phyloP scores from a whole-genome alignment of 2,797 vertebrate genomes.

The Esox masquinongy region DNA sequence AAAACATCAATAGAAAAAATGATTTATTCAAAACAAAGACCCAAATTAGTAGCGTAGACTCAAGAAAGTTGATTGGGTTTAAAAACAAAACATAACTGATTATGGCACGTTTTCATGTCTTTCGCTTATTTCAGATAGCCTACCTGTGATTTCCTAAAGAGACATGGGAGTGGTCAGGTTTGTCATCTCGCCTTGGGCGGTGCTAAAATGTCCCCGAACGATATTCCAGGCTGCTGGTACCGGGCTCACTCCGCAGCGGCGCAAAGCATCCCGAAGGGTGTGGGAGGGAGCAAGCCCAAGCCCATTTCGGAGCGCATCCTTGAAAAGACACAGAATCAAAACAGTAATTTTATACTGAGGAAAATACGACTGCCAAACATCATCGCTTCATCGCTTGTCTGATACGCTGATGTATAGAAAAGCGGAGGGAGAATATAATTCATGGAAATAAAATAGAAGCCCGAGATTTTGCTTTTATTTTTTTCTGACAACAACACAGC shows the following conservation, averaged over 20 bases:
- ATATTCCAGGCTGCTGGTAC: neutral
- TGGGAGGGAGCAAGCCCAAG: conserved; percentile 19
- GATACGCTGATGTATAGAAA: conserved; percentile 65
- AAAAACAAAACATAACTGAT: too few species aligned
- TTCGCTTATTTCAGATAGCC: too few species aligned
- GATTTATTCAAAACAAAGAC: too few species aligned
- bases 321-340: conserved; percentile 25
- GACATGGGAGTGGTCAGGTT: too few species aligned
- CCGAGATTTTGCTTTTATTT: conserved; percentile 30
- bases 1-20: too few species aligned
- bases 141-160: too few species aligned
- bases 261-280: conserved; percentile 28
- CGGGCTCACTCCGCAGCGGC: conserved; percentile 29
- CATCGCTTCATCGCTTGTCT: conserved; percentile 51
- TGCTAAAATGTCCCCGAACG: too few species aligned
- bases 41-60: too few species aligned
- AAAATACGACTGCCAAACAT: conserved; percentile 11
- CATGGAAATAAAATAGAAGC: conserved; percentile 53
- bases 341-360: conserved; percentile 3
- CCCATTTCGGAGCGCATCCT: conserved; percentile 27
- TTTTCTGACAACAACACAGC: conserved; percentile 29
- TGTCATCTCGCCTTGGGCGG: too few species aligned
- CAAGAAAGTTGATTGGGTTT: too few species aligned
- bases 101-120: too few species aligned
- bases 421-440: conserved; percentile 27